A percentile compares a stretch with the other conserved stretches of the same genome.
Evolutionary conservation across 2,797 vertebrate genomes (phyloP).

Genomic region (Apogon talboti): DNA sequence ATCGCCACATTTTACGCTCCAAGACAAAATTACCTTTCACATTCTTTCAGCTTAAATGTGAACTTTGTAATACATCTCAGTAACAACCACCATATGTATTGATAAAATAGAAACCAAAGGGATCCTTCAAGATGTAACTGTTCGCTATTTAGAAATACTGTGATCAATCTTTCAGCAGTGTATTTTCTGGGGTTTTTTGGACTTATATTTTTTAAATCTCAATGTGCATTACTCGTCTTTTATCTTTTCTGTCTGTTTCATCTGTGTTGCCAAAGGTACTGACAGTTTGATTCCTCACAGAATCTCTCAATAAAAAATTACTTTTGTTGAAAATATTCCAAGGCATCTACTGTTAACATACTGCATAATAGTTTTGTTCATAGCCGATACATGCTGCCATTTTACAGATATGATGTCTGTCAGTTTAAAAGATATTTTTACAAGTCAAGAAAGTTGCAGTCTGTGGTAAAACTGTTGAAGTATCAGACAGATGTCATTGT

Average conservation of each 20-base stretch:
- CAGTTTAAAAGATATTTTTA: no score
- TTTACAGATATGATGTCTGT: no score
- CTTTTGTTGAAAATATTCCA: constrained; percentile 22
- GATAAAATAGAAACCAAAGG: neutral
- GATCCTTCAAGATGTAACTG: constrained; percentile 36
- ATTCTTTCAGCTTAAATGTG: neutral
- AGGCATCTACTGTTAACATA: constrained; percentile 39
- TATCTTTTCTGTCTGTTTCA: constrained; percentile 39
- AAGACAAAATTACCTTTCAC: constrained; percentile 9
- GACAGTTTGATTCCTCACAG: constrained; percentile 48
- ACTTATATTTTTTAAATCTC: constrained; percentile 14
- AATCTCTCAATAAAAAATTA: constrained; percentile 33
- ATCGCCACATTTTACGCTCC: neutral
- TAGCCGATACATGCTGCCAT: no score
- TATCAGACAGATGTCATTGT: no score
- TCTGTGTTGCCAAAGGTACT: constrained; percentile 28
- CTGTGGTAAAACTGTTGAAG: no score
- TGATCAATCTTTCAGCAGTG: constrained; percentile 37
- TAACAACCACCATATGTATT: neutral
- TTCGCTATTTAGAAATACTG: constrained; percentile 41
- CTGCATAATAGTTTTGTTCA: neutral
- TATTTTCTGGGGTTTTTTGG: constrained; percentile 14
- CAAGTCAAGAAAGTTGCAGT: no score
- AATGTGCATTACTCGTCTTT: constrained; percentile 42
- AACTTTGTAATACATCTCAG: neutral